A percentile compares a stretch with the other conserved stretches of the same genome.
phyloP scores from a whole-genome alignment of 2,113 vertebrate genomes.

The Catharus minimus region DNA sequence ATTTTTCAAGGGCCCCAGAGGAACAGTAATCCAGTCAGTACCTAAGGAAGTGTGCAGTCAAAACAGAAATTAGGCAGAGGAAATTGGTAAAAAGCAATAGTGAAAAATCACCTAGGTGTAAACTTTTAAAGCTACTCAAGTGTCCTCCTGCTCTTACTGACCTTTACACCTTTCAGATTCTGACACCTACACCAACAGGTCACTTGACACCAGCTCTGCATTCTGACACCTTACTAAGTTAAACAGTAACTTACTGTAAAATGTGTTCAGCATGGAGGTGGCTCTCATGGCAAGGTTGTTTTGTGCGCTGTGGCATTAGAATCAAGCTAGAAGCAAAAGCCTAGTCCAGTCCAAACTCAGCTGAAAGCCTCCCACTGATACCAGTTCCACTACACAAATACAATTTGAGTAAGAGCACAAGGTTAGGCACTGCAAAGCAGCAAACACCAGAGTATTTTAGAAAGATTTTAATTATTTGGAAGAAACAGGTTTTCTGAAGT shows the following conservation, averaged over 20 bases:
- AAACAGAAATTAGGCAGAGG: background rate
- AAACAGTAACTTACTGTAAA: background rate
- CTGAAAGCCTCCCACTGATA: background rate
- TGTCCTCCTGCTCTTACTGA: background rate
- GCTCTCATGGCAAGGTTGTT: background rate
- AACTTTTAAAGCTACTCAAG: background rate
- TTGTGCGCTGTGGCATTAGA: accelerated
- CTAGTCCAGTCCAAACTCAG: background rate
- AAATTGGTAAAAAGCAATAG: background rate
- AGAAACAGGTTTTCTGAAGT: constrained; percentile 54
- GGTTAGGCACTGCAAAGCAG: constrained; percentile 20
- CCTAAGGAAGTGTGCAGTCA: background rate
- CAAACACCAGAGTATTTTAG: constrained; percentile 49
- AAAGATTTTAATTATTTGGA: constrained; percentile 63
- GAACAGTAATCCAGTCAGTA: background rate
- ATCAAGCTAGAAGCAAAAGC: background rate
- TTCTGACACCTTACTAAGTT: background rate
- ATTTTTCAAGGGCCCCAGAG: background rate
- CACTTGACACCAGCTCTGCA: background rate
- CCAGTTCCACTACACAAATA: background rate
- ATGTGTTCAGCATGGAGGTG: background rate
- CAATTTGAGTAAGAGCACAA: background rate
- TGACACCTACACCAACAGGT: background rate
- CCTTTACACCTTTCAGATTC: background rate
- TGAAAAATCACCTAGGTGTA: background rate